Conservation (phyloP, 2,888 invertebrate species). For the Calephelis perditalis region DNA sequence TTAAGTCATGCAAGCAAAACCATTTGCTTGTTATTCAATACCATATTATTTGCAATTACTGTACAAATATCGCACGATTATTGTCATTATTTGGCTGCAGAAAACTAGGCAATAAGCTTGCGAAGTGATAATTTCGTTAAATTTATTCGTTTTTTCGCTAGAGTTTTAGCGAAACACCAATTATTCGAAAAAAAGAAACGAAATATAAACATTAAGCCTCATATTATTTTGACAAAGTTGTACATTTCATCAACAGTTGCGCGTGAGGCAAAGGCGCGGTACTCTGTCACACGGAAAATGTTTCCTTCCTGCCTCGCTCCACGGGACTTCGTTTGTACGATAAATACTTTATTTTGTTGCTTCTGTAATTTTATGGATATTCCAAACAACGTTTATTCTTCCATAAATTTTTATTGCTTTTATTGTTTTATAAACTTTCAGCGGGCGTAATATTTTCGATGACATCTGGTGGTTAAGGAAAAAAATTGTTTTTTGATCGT, state of each 20-base stretch:
- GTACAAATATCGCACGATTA: too few relatives aligned
- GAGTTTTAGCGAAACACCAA: too few relatives aligned
- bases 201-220: background rate
- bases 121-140: too few relatives aligned
- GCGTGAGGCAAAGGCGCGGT: background rate
- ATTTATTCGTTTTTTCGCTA: too few relatives aligned
- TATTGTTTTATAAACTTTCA: constrained; percentile 5
- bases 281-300: constrained; percentile 17
- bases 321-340: constrained; percentile 18
- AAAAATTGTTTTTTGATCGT: too few relatives aligned
- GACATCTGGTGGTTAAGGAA: too few relatives aligned
- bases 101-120: too few relatives aligned
- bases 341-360: constrained; percentile 14
- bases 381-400: constrained; percentile 9
- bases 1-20: too few relatives aligned
- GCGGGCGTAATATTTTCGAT: background rate
- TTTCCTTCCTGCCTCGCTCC: constrained; percentile 21
- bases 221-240: constrained; percentile 1
- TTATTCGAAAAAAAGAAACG: background rate
- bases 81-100: too few relatives aligned
- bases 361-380: constrained; percentile 10
- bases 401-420: constrained; percentile 6
- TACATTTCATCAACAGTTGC: background rate
- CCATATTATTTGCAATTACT: too few relatives aligned
- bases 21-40: too few relatives aligned